phyloP scores from a whole-genome alignment of 2,113 vertebrate species.

The Panthera leo region DNA sequence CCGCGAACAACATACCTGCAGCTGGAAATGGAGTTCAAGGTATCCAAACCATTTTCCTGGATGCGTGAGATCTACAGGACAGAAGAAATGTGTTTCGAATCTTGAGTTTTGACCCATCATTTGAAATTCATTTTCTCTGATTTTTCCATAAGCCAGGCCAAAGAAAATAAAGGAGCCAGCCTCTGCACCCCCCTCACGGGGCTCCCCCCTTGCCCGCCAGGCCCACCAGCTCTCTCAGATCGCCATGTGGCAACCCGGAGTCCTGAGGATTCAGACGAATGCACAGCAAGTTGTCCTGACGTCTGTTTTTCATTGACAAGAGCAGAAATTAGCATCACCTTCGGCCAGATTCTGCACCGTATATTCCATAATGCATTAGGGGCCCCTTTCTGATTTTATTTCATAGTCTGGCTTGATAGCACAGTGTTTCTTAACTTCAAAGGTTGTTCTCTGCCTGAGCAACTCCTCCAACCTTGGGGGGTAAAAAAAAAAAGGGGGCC shows the following conservation, averaged over 20 bases:
- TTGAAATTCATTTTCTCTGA: conserved; percentile 77
- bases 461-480: background rate
- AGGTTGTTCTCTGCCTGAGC: conserved; percentile 9
- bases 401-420: conserved; percentile 15
- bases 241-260: background rate
- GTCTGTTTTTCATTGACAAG: conserved; percentile 65
- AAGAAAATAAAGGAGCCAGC: conserved; percentile 60
- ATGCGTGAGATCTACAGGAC: conserved; percentile 48
- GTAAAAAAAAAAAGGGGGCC: background rate
- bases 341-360: background rate
- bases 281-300: background rate
- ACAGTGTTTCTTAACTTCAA: conserved; percentile 28
- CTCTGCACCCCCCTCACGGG: accelerated
- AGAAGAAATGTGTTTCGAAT: conserved; percentile 70
- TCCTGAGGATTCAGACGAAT: background rate
- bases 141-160: conserved; percentile 72
- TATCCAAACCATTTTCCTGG: conserved; percentile 46
- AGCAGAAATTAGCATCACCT: conserved; percentile 59
- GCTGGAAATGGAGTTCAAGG: background rate
- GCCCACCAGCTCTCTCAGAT: background rate
- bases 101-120: conserved; percentile 68
- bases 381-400: background rate
- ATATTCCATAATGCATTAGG: conserved; percentile 42
- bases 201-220: background rate
- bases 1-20: background rate